These are phyloP conservation scores for Bombus consobrinus DNA, from an alignment of 1,140 invertebrate species.

Conservation along the genomic window DNA sequence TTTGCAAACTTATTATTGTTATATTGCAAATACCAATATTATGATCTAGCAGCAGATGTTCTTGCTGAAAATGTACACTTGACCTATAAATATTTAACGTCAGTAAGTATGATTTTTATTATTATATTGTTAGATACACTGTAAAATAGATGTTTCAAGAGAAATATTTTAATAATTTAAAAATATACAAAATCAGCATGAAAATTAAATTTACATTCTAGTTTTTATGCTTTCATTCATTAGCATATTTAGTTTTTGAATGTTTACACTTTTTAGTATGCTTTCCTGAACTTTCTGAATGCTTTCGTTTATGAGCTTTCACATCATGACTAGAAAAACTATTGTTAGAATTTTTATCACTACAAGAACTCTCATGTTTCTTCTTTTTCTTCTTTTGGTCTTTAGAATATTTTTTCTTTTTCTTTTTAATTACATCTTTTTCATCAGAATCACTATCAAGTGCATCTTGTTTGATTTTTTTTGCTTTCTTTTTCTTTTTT, in stretches of 20 bases:
- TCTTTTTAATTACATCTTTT: slow-evolving; percentile 65
- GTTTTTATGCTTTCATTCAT: slow-evolving; percentile 49
- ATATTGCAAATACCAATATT: slow-evolving; percentile 99
- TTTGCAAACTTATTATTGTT: slow-evolving; percentile 97
- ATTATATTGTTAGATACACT: not conserved
- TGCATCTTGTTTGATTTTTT: slow-evolving; percentile 50
- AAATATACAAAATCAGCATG: not conserved
- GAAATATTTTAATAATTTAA: slow-evolving; percentile 20
- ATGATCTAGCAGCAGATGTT: slow-evolving; percentile 98
- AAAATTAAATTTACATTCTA: slow-evolving; percentile 1
- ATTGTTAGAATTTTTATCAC: slow-evolving; percentile 51
- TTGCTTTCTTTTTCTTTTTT: slow-evolving; percentile 71
- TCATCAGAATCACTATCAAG: slow-evolving; percentile 54
- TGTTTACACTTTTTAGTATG: slow-evolving; percentile 74
- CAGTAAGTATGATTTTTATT: slow-evolving; percentile 84
- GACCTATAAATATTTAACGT: slow-evolving; percentile 97
- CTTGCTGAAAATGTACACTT: slow-evolving; percentile 98
- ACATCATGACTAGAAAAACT: slow-evolving; percentile 56
- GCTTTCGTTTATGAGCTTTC: slow-evolving; percentile 66
- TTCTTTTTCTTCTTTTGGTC: slow-evolving; percentile 69
- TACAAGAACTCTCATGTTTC: slow-evolving; percentile 60
- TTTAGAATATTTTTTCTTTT: slow-evolving; percentile 72
- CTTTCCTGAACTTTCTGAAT: slow-evolving; percentile 51
- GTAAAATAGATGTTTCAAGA: not conserved
- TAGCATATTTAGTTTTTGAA: slow-evolving; percentile 68